Percentiles rank a stretch among this genome's conserved stretches.
Conservation (phyloP, 2,888 invertebrate species). For the Agrotis ipsilon region DNA sequence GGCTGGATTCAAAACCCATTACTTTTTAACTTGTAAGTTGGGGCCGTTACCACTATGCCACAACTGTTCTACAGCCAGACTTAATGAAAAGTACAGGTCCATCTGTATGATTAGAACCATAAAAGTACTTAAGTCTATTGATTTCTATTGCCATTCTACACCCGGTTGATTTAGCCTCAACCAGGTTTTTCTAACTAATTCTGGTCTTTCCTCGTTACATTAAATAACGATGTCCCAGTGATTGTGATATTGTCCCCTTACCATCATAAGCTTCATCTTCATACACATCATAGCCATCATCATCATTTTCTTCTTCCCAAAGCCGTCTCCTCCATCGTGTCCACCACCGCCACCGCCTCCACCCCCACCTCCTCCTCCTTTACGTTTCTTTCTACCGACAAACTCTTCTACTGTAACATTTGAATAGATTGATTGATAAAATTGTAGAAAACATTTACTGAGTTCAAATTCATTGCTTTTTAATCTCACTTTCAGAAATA, state of each 20-base stretch:
- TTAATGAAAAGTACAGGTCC: no score
- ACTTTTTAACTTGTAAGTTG: no score
- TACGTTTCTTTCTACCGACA: constrained; percentile 84
- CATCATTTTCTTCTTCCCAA: constrained; percentile 91
- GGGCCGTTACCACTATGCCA: no score
- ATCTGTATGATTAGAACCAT: no score
- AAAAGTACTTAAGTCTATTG: no score
- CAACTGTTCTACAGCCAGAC: no score
- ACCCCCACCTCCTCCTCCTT: constrained; percentile 81
- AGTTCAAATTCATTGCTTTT: no score
- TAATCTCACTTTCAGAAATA: background rate
- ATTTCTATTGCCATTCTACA: no score
- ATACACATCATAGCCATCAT: constrained; percentile 92
- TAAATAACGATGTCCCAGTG: background rate
- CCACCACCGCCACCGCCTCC: constrained; percentile 76
- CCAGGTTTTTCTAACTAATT: background rate
- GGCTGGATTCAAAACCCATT: no score
- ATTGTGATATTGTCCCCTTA: constrained; percentile 62
- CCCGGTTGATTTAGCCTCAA: no score
- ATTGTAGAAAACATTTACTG: no score
- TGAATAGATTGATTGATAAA: background rate
- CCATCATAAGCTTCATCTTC: constrained; percentile 92
- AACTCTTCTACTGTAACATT: constrained; percentile 81
- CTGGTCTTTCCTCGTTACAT: no score
- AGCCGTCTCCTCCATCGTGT: constrained; percentile 79